Conservation (phyloP, 2,797 vertebrate species). For the Gephyroberyx darwinii region DNA sequence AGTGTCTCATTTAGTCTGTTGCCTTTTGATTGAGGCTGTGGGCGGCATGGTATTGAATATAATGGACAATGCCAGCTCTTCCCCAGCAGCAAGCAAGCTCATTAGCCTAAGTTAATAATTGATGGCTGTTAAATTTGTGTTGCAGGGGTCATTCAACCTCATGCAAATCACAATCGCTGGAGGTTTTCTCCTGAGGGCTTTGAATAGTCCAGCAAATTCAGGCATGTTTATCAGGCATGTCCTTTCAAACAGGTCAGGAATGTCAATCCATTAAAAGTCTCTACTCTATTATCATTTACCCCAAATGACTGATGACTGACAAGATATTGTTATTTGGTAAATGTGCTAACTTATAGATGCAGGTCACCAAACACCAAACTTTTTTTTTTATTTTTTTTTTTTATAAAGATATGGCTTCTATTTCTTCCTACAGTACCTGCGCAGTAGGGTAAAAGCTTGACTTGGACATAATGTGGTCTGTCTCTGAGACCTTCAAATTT, state of each 20-base stretch:
- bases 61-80: conserved; percentile 22
- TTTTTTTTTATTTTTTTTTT: too few relatives aligned
- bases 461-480: too few relatives aligned
- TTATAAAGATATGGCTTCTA: background rate
- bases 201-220: conserved; percentile 19
- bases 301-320: conserved; percentile 3
- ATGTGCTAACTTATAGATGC: background rate
- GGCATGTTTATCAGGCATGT: conserved; percentile 30
- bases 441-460: too few relatives aligned
- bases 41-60: background rate
- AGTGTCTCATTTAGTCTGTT: background rate
- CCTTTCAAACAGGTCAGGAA: background rate
- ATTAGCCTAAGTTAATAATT: conserved; percentile 56
- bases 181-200: conserved; percentile 42
- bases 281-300: background rate
- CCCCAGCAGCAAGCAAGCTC: conserved; percentile 18
- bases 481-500: too few relatives aligned
- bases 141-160: conserved; percentile 49
- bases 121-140: conserved; percentile 58
- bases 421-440: background rate
- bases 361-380: background rate
- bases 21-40: conserved; percentile 11
- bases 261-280: background rate
- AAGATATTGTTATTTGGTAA: background rate
- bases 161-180: conserved; percentile 51